Percentiles rank a stretch among this genome's conserved stretches.
Evolutionary conservation across 2,797 vertebrate genomes (phyloP).

Genomic region (Tiaroga cobitis): DNA sequence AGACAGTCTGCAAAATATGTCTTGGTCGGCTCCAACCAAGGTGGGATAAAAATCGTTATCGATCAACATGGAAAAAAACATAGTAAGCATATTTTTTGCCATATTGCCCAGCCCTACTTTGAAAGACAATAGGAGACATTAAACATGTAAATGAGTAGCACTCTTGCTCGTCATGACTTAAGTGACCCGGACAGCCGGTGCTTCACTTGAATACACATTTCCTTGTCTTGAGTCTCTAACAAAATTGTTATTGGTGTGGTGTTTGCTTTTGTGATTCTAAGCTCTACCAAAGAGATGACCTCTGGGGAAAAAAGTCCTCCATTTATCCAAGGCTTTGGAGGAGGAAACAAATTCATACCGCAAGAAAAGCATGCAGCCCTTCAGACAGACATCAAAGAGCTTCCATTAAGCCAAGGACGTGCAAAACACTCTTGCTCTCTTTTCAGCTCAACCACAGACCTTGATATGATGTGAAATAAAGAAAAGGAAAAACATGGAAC

Average conservation of each 20-base stretch:
- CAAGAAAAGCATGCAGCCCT: conserved; percentile 32
- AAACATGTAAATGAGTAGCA: neutral
- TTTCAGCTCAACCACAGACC: conserved; percentile 34
- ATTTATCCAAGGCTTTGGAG: conserved; percentile 52
- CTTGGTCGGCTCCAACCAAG: neutral
- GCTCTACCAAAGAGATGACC: conserved; percentile 25
- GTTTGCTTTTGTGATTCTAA: conserved; percentile 55
- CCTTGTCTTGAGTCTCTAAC: conserved; percentile 13
- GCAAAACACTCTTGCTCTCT: conserved; percentile 37
- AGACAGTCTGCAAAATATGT: neutral
- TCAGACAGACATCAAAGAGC: conserved; percentile 53
- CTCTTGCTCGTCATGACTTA: neutral
- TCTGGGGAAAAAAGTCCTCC: conserved; percentile 18
- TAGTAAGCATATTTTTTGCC: neutral
- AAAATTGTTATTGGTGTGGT: conserved; percentile 31
- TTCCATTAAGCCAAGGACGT: conserved; percentile 26
- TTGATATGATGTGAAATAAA: conserved; percentile 53
- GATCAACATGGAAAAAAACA: neutral
- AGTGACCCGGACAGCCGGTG: neutral
- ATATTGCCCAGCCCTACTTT: neutral
- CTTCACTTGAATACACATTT: conserved; percentile 5
- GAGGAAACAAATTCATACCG: conserved; percentile 46
- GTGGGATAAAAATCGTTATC: neutral
- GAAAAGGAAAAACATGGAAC: conserved; percentile 55
- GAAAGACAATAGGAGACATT: neutral